These are phyloP conservation scores for Andrena trimmerana DNA, from an alignment of 2,888 invertebrate genomes.

Conservation along the genomic window DNA sequence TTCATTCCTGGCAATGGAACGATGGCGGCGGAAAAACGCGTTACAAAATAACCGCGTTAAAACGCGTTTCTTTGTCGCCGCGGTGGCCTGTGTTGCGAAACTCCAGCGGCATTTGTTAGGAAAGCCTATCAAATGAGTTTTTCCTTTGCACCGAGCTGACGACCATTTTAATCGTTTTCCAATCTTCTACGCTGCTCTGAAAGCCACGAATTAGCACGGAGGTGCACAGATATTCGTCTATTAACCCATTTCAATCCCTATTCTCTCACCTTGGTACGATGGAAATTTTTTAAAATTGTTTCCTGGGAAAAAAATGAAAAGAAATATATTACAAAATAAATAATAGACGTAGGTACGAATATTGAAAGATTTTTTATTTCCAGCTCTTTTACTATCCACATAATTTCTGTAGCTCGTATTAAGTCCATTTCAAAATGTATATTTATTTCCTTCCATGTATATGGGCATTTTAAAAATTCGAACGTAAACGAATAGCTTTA, in stretches of 20 bases:
- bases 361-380: too few relatives aligned
- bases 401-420: too few relatives aligned
- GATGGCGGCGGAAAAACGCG: neutral
- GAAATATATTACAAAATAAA: too few relatives aligned
- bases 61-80: slow-evolving; percentile 27
- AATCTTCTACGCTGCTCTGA: slow-evolving; percentile 6
- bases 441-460: neutral
- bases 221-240: slow-evolving; percentile 5
- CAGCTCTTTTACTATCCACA: too few relatives aligned
- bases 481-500: neutral
- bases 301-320: too few relatives aligned
- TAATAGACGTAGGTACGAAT: too few relatives aligned
- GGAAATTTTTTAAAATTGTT: too few relatives aligned
- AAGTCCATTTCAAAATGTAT: too few relatives aligned
- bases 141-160: slow-evolving; percentile 13
- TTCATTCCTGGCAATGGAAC: slow-evolving; percentile 8
- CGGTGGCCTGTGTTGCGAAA: slow-evolving; percentile 1
- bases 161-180: slow-evolving; percentile 38
- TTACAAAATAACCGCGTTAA: slow-evolving; percentile 26
- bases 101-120: slow-evolving; percentile 22
- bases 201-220: slow-evolving; percentile 7
- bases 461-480: neutral
- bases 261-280: too few relatives aligned
- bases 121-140: slow-evolving; percentile 21
- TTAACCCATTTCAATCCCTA: neutral